A percentile compares a stretch with the other conserved stretches of the same genome.
These are phyloP conservation scores for Staurois parvus DNA, from an alignment of 2,797 vertebrate species.

Conservation along the genomic window DNA sequence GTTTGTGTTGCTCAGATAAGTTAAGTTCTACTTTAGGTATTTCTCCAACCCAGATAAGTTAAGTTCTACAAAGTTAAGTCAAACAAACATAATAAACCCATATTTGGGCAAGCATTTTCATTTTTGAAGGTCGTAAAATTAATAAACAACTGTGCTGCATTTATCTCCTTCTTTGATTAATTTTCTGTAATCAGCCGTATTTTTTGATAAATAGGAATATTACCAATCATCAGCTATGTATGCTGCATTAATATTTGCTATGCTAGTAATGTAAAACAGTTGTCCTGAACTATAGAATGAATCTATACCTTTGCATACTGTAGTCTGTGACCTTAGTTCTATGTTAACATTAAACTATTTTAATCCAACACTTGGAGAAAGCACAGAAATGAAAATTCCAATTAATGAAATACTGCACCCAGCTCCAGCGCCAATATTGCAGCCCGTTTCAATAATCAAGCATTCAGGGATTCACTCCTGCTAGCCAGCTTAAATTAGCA, in stretches of 20 bases:
- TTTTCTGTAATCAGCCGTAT: no score
- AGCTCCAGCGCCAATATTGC: background rate
- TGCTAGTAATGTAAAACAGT: background rate
- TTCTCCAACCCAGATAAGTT: no score
- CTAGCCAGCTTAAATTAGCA: conserved; percentile 48
- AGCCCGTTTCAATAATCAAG: conserved; percentile 42
- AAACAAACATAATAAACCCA: no score
- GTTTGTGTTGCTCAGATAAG: no score
- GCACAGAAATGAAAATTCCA: background rate
- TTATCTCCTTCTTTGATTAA: no score
- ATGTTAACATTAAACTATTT: background rate
- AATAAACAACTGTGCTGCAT: no score
- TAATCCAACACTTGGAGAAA: background rate
- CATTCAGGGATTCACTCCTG: conserved; percentile 11
- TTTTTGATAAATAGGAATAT: no score
- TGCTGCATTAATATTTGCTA: background rate
- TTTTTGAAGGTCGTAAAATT: no score
- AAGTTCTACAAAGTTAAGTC: no score
- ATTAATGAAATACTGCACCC: conserved; percentile 21
- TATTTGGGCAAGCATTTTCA: no score
- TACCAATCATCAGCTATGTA: background rate
- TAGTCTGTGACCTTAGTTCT: background rate
- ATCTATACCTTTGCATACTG: background rate
- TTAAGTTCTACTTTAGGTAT: no score
- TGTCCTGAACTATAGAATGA: background rate